Evolutionary conservation across 2,113 vertebrate species (phyloP).

Genomic region (Microtus oregoni): DNA sequence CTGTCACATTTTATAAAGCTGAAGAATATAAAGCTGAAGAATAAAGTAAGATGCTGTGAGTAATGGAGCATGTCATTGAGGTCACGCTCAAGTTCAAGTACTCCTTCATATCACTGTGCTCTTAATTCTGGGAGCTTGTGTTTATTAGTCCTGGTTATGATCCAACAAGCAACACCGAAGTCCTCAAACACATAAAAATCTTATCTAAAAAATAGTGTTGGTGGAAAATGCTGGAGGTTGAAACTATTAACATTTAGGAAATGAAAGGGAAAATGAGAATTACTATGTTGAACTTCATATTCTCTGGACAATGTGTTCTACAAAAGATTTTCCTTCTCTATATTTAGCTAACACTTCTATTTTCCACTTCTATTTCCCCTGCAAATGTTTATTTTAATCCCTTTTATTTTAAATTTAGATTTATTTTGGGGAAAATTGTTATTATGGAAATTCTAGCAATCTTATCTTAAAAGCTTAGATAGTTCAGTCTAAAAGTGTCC

Average conservation of each 20-base stretch:
- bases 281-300: not conserved
- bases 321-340: not conserved
- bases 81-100: not conserved
- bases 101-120: not conserved
- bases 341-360: slow-evolving; percentile 1
- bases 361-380: slow-evolving; percentile 39
- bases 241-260: slow-evolving; percentile 49
- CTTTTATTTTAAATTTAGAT: slow-evolving; percentile 29
- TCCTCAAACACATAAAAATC: slow-evolving; percentile 21
- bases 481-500: slow-evolving; percentile 47
- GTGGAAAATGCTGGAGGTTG: not conserved
- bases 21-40: not conserved
- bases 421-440: slow-evolving; percentile 48
- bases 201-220: not conserved
- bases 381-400: slow-evolving; percentile 56
- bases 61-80: not conserved
- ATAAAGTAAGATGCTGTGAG: not conserved
- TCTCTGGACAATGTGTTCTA: slow-evolving; percentile 35
- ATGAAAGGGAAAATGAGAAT: slow-evolving; percentile 8
- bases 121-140: not conserved
- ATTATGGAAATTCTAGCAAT: slow-evolving; percentile 68
- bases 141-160: not conserved
- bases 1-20: not conserved
- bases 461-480: slow-evolving; percentile 48
- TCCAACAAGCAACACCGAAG: not conserved